These are phyloP conservation scores for Trialeurodes vaporariorum DNA, from an alignment of 1,140 invertebrate genomes.

Conservation along the genomic window DNA sequence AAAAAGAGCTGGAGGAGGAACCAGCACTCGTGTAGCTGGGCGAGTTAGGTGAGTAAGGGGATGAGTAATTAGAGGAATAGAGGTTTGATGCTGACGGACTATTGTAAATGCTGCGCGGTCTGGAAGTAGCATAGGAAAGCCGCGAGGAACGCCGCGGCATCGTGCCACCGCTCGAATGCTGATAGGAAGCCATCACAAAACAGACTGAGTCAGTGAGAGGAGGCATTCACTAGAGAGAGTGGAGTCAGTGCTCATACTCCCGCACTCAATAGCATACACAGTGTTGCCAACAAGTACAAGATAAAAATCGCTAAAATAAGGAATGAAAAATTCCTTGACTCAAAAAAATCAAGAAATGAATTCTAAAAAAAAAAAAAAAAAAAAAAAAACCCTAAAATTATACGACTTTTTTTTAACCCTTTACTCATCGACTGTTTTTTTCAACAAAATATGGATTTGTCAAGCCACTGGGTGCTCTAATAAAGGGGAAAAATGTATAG, in stretches of 20 bases:
- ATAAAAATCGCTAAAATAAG: no score
- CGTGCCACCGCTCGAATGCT: not conserved
- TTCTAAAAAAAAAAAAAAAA: no score
- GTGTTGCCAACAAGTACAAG: not conserved
- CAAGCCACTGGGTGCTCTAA: no score
- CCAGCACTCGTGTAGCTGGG: not conserved
- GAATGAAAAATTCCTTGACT: no score
- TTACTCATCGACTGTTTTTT: no score
- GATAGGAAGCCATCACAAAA: not conserved
- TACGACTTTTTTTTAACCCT: no score
- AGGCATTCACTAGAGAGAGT: no score
- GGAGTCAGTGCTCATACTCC: not conserved
- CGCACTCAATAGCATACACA: not conserved
- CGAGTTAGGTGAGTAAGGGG: constrained; percentile 7
- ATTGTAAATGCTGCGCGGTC: constrained; percentile 16
- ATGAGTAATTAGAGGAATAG: not conserved
- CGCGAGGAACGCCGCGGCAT: not conserved
- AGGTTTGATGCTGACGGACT: constrained; percentile 2
- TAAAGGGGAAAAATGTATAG: no score
- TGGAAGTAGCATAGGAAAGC: not conserved
- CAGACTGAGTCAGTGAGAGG: not conserved
- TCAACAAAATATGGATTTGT: no score
- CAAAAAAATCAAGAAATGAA: no score
- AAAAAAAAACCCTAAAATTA: no score
- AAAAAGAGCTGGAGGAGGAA: constrained; percentile 6